These are phyloP conservation scores for Caenorhabditis doughertyi DNA, from an alignment of 2,888 invertebrate genomes.

Conservation along the genomic window DNA sequence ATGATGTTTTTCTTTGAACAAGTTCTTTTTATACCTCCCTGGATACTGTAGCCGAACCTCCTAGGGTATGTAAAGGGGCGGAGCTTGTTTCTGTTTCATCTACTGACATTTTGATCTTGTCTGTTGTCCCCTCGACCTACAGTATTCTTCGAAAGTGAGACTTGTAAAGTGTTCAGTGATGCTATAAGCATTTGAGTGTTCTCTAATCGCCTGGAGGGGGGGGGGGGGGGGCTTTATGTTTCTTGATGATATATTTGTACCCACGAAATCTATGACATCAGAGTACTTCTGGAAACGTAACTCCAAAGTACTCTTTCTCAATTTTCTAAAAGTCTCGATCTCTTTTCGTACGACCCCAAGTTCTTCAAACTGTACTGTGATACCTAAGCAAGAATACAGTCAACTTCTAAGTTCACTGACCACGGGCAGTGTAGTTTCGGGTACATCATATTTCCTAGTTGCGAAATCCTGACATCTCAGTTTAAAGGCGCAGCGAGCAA, in stretches of 20 bases:
- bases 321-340: constrained; percentile 2
- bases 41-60: not conserved
- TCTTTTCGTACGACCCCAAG: not conserved
- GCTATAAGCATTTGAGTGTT: constrained; percentile 30
- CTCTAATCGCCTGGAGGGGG: not conserved
- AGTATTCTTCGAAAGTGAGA: no score
- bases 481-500: no score
- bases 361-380: no score
- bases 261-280: no score
- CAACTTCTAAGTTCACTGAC: not conserved
- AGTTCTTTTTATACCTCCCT: no score
- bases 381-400: no score
- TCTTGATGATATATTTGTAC: no score
- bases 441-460: no score
- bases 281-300: not conserved
- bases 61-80: not conserved
- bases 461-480: no score
- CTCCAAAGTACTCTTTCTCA: constrained; percentile 13
- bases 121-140: no score
- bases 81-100: not conserved
- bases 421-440: no score
- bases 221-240: not conserved
- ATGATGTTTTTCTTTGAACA: no score
- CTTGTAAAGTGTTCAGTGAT: constrained; percentile 32
- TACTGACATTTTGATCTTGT: not conserved